phyloP scores from a whole-genome alignment of 2,113 vertebrate genomes.

The Okapia johnstoni region DNA sequence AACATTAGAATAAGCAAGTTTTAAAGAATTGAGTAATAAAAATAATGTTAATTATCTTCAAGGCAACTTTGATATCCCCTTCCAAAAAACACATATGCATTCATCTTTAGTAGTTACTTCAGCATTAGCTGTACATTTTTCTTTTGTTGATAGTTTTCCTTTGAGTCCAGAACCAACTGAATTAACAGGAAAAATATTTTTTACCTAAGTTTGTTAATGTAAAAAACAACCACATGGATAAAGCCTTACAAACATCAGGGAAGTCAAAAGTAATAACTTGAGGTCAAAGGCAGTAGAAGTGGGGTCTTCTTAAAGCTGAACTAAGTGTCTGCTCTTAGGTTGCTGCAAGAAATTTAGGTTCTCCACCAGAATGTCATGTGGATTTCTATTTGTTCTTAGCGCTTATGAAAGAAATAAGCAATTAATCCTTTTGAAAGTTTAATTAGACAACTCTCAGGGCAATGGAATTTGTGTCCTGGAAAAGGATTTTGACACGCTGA shows the following conservation, averaged over 20 bases:
- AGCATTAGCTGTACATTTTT: not conserved
- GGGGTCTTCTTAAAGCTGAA: not conserved
- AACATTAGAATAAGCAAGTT: not conserved
- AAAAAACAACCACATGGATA: not conserved
- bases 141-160: not conserved
- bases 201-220: not conserved
- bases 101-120: not conserved
- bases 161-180: not conserved
- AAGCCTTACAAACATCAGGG: not conserved
- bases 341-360: not conserved
- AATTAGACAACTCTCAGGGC: not conserved
- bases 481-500: not conserved
- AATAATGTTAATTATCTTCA: not conserved
- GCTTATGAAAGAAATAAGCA: not conserved
- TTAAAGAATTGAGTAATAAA: constrained; percentile 14
- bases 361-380: not conserved
- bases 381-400: not conserved
- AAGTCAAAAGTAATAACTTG: not conserved
- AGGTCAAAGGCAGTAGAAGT: not conserved
- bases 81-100: not conserved
- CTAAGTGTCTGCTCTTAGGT: not conserved
- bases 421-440: not conserved
- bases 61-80: not conserved
- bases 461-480: not conserved
- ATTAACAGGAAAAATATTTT: not conserved